Evolutionary conservation across 1,140 invertebrate species (phyloP), one percentile per base, ranked within the genome.

Genomic region (Cydia strobilella): DNA sequence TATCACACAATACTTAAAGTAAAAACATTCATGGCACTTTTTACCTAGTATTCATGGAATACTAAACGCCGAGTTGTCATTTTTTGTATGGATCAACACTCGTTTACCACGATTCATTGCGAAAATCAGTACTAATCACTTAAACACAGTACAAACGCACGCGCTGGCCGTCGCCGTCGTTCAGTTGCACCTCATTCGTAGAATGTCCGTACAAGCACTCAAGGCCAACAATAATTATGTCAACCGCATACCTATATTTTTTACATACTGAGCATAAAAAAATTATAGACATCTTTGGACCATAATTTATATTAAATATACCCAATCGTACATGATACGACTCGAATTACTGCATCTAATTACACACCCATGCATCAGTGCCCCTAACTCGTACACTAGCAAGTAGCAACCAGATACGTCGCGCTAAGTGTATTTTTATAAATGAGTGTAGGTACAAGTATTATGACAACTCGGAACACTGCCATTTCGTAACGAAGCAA

Each of bases 191-290:
- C 6, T 51, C 6, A 13, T 72, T 51, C 45, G 35, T 72, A 72
- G 42, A 72, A 72, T 20, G 45, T 23, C 45, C 45, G 45, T 72
- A 35, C 31, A 4, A 18, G 7, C 27, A 72, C 39, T 48, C 45
- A 72, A 72, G 39, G 71, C 71, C 45, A 48, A 25, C 71, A 13
- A 25, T 72, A 48, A 72, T 48, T 72, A 51, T 72, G 45, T 51
- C 71, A 72, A 72, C 71, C 45, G 25, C 39, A 72, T 72, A 72
- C 39, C 39, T 72, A 45, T 69, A 59, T 59, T 59, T 59, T 59
- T 59, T 23, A 59, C 54, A 59, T 69, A 18, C 65, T 69, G 31
- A 18, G 27, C 6, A 9, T 20, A 39, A 35, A 69, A 69, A 69
- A 69, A 69, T 69, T 69, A 69, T 39, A 69, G 65, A 35, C 65